A percentile compares a stretch with the other conserved stretches of the same genome.
phyloP scores from a whole-genome alignment of 2,888 invertebrate genomes.

The Nomada fabriciana region DNA sequence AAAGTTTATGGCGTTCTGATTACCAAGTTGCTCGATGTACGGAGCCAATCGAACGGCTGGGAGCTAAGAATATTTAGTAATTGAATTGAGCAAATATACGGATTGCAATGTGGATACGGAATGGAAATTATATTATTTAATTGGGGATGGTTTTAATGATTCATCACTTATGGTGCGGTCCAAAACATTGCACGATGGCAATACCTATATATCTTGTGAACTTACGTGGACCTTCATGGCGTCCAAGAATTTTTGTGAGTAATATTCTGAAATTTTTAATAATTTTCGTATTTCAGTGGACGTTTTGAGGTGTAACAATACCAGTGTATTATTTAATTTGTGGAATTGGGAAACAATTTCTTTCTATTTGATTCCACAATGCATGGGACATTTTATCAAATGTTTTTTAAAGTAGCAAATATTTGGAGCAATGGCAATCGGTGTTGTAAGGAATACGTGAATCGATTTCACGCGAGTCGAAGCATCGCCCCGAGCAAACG shows the following conservation, averaged over 20 bases:
- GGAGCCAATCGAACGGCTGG: background rate
- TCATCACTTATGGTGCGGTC: too few relatives aligned
- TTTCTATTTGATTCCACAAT: background rate
- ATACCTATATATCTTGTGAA: too few relatives aligned
- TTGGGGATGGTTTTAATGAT: background rate
- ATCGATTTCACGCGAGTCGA: constrained; percentile 74
- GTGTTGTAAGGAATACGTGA: constrained; percentile 71
- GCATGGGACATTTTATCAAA: too few relatives aligned
- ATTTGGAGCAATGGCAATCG: constrained; percentile 50
- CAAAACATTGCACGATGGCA: too few relatives aligned
- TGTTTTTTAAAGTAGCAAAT: constrained; percentile 17
- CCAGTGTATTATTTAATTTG: too few relatives aligned
- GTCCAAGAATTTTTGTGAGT: too few relatives aligned
- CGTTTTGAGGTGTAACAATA: too few relatives aligned
- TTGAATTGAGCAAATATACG: background rate
- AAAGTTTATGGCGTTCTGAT: constrained; percentile 16
- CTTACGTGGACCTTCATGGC: too few relatives aligned
- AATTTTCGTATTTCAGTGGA: too few relatives aligned
- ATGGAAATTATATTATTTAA: background rate
- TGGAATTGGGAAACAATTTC: background rate
- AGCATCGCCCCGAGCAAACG: constrained; percentile 74
- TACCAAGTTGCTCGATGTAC: constrained; percentile 4
- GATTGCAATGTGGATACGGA: background rate
- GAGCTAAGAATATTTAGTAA: background rate
- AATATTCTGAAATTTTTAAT: too few relatives aligned